These are phyloP conservation scores for Pseudomugil gertrudae DNA, from an alignment of 2,797 vertebrate genomes.

Conservation along the genomic window DNA sequence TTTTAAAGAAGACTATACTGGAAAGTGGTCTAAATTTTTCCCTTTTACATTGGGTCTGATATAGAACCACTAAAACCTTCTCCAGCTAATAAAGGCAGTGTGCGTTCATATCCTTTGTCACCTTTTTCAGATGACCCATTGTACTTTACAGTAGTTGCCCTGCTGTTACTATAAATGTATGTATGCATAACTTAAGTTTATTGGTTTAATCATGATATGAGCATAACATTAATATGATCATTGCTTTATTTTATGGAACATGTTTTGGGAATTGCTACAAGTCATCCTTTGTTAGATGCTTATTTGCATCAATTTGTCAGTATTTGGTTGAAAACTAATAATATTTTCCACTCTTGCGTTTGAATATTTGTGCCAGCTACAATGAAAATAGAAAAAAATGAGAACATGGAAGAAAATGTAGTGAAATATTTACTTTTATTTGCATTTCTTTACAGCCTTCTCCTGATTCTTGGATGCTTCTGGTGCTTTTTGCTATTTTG, in stretches of 20 bases:
- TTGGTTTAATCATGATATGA: slow-evolving; percentile 47
- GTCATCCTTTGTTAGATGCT: slow-evolving; percentile 26
- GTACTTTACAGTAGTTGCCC: slow-evolving; percentile 24
- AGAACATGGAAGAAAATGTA: slow-evolving; percentile 26
- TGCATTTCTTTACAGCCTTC: slow-evolving; percentile 52
- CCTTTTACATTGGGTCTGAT: not conserved
- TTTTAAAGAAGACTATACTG: not conserved
- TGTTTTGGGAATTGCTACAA: slow-evolving; percentile 48
- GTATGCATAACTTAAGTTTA: slow-evolving; percentile 50
- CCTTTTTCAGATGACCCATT: slow-evolving; percentile 1
- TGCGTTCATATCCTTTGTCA: not conserved
- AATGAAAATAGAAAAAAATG: slow-evolving; percentile 6
- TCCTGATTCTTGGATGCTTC: slow-evolving; percentile 62
- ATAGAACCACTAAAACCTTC: slow-evolving; percentile 11
- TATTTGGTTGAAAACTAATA: slow-evolving; percentile 12
- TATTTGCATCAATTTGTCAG: slow-evolving; percentile 32
- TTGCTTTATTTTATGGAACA: slow-evolving; percentile 50
- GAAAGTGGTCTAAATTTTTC: not conserved
- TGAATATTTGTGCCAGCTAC: not conserved
- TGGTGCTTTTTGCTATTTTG: slow-evolving; percentile 62
- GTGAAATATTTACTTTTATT: slow-evolving; percentile 41
- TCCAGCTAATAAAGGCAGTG: not conserved
- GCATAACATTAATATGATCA: slow-evolving; percentile 41
- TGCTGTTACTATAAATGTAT: slow-evolving; percentile 2
- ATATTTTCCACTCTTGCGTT: not conserved